phyloP scores from a whole-genome alignment of 2,113 vertebrate species.

The Sorex fumeus region DNA sequence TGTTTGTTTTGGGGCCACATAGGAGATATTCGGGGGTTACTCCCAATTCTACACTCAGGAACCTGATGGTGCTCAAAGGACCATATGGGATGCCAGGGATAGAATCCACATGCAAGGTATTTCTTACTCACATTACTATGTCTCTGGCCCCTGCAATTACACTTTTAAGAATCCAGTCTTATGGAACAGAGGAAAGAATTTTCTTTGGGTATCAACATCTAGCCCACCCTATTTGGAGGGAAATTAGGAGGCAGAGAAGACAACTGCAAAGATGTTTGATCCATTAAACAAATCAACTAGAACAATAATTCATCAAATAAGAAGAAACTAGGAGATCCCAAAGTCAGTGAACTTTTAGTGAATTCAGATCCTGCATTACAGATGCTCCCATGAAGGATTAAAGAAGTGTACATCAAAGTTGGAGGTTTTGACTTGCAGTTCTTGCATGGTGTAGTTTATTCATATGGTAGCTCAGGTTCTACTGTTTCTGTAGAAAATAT shows the following conservation, averaged over 20 bases:
- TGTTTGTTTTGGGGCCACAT: too few species aligned
- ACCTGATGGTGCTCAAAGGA: too few species aligned
- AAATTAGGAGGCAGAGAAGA: background rate
- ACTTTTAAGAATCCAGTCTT: background rate
- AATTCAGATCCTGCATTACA: constrained; percentile 23
- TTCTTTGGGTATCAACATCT: background rate
- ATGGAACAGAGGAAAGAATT: background rate
- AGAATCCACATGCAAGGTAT: too few species aligned
- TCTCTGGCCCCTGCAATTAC: too few species aligned
- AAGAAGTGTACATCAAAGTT: background rate
- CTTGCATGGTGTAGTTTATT: constrained; percentile 47
- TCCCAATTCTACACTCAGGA: too few species aligned
- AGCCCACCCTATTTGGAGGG: background rate
- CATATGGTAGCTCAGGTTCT: background rate
- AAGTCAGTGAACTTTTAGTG: background rate
- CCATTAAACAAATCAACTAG: background rate
- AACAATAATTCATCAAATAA: background rate
- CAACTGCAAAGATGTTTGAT: background rate
- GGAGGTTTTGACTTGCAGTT: background rate
- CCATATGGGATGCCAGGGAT: too few species aligned
- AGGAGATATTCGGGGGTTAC: too few species aligned
- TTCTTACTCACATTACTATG: too few species aligned
- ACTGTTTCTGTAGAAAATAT: constrained; percentile 66
- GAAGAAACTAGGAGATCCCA: background rate
- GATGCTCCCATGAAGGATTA: background rate